phyloP scores from a whole-genome alignment of 1,140 invertebrate species.

The Mamestra configurata region DNA sequence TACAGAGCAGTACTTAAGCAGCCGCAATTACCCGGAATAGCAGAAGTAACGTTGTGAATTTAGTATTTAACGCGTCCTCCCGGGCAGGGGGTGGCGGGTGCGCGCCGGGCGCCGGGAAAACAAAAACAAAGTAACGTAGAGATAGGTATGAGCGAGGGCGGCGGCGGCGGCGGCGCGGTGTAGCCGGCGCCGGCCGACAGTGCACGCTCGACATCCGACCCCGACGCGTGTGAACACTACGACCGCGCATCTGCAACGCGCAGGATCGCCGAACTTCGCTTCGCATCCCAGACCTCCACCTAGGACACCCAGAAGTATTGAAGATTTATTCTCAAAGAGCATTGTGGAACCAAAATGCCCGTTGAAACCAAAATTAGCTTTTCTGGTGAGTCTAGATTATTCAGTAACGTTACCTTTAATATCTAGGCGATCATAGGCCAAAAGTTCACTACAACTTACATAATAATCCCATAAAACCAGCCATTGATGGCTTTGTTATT shows the following conservation, averaged over 20 bases:
- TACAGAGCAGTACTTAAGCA: slow-evolving; percentile 21
- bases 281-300: not conserved
- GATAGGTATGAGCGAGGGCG: slow-evolving; percentile 64
- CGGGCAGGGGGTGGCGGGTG: slow-evolving; percentile 53
- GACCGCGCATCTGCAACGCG: slow-evolving; percentile 59
- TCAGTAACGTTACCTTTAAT: slow-evolving; percentile 41
- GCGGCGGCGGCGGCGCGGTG: slow-evolving; percentile 66
- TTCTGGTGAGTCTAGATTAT: slow-evolving; percentile 76
- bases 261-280: slow-evolving; percentile 42
- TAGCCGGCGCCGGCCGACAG: slow-evolving; percentile 68
- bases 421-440: not conserved
- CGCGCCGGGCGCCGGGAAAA: slow-evolving; percentile 67
- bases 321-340: slow-evolving; percentile 22
- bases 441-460: slow-evolving; percentile 33
- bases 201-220: slow-evolving; percentile 72
- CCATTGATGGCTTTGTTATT: not conserved
- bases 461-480: slow-evolving; percentile 24
- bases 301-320: not conserved
- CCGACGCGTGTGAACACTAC: slow-evolving; percentile 65
- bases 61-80: slow-evolving; percentile 32
- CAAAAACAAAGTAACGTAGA: slow-evolving; percentile 65
- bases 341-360: slow-evolving; percentile 70
- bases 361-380: slow-evolving; percentile 86
- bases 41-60: slow-evolving; percentile 33
- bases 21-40: slow-evolving; percentile 32